Conservation (phyloP, 2,888 invertebrate genomes). For the Trissonchulus sp. region DNA sequence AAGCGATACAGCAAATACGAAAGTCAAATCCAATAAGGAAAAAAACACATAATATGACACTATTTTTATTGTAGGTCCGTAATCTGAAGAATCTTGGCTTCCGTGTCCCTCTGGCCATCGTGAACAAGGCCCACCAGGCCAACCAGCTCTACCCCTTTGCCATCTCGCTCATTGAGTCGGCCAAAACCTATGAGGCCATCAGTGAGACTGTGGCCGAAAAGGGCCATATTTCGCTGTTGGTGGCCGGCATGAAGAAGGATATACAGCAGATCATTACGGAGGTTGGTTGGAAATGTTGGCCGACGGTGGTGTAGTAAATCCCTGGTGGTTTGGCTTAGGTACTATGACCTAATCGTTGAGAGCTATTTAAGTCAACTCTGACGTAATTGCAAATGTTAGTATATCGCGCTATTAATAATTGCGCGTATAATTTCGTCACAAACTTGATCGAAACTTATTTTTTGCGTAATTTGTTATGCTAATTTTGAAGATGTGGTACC, state of each 20-base stretch:
- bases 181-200: slow-evolving; percentile 90
- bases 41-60: too few species aligned
- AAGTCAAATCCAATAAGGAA: too few species aligned
- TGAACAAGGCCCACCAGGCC: slow-evolving; percentile 97
- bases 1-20: too few species aligned
- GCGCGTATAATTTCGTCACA: slow-evolving; percentile 30
- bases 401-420: too few species aligned
- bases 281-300: too few species aligned
- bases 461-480: too few species aligned
- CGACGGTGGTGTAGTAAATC: too few species aligned
- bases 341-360: too few species aligned
- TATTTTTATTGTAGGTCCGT: slow-evolving; percentile 65
- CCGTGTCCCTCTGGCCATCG: slow-evolving; percentile 91
- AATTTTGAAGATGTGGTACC: background rate
- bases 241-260: slow-evolving; percentile 88
- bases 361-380: too few species aligned
- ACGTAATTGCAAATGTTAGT: too few species aligned
- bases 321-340: too few species aligned
- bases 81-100: slow-evolving; percentile 91
- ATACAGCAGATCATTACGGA: slow-evolving; percentile 83
- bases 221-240: slow-evolving; percentile 78
- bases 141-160: slow-evolving; percentile 98
- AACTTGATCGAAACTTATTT: background rate
- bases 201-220: slow-evolving; percentile 75
- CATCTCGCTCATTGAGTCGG: slow-evolving; percentile 93